Percentiles rank a stretch among this genome's conserved stretches.
Evolutionary conservation across 2,113 vertebrate species (phyloP).

Genomic region (Oncorhynchus tshawytscha): DNA sequence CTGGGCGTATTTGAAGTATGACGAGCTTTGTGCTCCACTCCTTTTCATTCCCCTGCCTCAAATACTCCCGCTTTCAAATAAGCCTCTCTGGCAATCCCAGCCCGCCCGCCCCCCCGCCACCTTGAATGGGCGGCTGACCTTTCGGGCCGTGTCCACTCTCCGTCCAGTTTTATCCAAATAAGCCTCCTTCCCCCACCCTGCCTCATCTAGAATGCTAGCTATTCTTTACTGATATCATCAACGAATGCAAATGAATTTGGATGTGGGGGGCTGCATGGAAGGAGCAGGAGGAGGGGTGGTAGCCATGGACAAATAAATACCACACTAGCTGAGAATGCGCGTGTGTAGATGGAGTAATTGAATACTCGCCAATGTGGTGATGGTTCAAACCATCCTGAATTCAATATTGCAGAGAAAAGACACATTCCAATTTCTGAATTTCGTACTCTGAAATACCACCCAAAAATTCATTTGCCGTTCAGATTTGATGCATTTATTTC

Average conservation of each 20-base stretch:
- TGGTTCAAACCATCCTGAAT: slow-evolving; percentile 49
- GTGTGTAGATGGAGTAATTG: slow-evolving; percentile 65
- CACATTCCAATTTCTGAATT: slow-evolving; percentile 64
- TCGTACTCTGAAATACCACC: slow-evolving; percentile 54
- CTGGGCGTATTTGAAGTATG: slow-evolving; percentile 73
- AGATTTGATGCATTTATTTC: slow-evolving; percentile 72
- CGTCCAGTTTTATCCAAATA: slow-evolving; percentile 72
- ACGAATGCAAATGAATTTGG: slow-evolving; percentile 75
- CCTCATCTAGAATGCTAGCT: slow-evolving; percentile 66
- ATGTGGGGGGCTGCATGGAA: slow-evolving; percentile 18
- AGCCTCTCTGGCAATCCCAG: slow-evolving; percentile 66
- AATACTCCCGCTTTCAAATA: slow-evolving; percentile 72
- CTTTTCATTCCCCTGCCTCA: slow-evolving; percentile 66
- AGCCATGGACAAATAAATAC: slow-evolving; percentile 61
- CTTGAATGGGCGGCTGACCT: slow-evolving; percentile 73
- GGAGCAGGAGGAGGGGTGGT: slow-evolving; percentile 32
- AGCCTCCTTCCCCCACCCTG: slow-evolving; percentile 50
- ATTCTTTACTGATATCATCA: slow-evolving; percentile 78
- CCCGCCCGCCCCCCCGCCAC: slow-evolving; percentile 55
- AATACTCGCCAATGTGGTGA: slow-evolving; percentile 27
- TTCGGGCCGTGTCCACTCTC: slow-evolving; percentile 73
- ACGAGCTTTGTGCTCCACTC: slow-evolving; percentile 72
- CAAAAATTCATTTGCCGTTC: slow-evolving; percentile 67
- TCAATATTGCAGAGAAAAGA: slow-evolving; percentile 57
- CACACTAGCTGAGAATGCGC: slow-evolving; percentile 62